Conservation (phyloP, 2,113 vertebrate species). For the Tupaia chinensis region DNA sequence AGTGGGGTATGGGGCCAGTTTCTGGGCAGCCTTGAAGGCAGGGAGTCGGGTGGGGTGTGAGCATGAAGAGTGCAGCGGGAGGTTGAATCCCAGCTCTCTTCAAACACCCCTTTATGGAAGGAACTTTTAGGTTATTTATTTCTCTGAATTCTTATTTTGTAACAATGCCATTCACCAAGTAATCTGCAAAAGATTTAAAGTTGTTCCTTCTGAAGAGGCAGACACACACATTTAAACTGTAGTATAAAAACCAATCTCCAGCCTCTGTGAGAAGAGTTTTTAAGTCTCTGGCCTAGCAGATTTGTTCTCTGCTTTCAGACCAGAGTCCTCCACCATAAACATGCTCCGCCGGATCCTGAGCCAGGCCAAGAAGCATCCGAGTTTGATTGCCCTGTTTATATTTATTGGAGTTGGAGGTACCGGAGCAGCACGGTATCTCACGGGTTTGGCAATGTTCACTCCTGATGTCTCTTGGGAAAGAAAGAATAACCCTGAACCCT, state of each 20-base stretch:
- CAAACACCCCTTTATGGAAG: not conserved
- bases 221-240: not conserved
- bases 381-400: no score
- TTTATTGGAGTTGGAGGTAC: no score
- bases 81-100: not conserved
- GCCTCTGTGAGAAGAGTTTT: no score
- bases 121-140: constrained; percentile 3
- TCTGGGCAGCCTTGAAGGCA: not conserved
- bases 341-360: no score
- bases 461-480: no score
- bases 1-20: not conserved
- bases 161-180: constrained; percentile 11
- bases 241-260: not conserved
- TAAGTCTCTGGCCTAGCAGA: no score
- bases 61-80: not conserved
- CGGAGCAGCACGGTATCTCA: no score
- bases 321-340: no score
- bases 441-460: no score
- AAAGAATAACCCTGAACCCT: no score
- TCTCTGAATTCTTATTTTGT: constrained; percentile 42
- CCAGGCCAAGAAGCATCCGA: no score
- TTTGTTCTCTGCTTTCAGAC: no score
- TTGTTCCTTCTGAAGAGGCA: not conserved
- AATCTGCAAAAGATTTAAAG: constrained; percentile 5
- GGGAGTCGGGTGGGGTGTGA: not conserved